phyloP scores from a whole-genome alignment of 2,113 vertebrate species.

The Austrofundulus limnaeus region DNA sequence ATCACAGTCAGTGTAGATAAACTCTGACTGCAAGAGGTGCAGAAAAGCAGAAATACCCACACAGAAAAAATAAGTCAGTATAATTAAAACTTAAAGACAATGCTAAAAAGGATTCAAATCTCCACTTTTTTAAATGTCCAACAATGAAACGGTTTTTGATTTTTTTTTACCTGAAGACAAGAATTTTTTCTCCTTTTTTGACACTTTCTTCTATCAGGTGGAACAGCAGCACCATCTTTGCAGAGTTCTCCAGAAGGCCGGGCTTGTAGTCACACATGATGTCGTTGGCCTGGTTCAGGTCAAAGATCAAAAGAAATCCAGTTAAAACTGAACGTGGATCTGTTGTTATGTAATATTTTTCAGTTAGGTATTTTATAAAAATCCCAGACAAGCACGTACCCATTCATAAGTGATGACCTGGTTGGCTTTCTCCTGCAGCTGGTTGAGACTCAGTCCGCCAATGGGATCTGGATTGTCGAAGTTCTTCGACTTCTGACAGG shows the following conservation, averaged over 20 bases:
- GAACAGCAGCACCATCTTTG: constrained; percentile 96
- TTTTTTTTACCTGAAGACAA: constrained; percentile 89
- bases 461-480: constrained; percentile 81
- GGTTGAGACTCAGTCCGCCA: constrained; percentile 86
- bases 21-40: constrained; percentile 85
- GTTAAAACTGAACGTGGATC: neutral
- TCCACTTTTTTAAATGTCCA: no score
- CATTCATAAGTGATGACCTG: constrained; percentile 95
- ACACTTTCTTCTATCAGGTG: constrained; percentile 93
- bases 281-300: constrained; percentile 87
- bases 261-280: constrained; percentile 89
- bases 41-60: neutral
- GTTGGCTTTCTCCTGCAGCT: constrained; percentile 91
- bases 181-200: constrained; percentile 90
- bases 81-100: neutral
- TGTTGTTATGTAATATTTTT: neutral
- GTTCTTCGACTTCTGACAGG: constrained; percentile 83
- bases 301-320: neutral
- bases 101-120: neutral
- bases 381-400: constrained; percentile 71
- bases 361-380: neutral
- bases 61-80: neutral
- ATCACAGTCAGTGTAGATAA: constrained; percentile 94
- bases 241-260: constrained; percentile 90
- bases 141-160: neutral